phyloP scores from a whole-genome alignment of 2,113 vertebrate genomes.

The Rhagologus leucostigma region DNA sequence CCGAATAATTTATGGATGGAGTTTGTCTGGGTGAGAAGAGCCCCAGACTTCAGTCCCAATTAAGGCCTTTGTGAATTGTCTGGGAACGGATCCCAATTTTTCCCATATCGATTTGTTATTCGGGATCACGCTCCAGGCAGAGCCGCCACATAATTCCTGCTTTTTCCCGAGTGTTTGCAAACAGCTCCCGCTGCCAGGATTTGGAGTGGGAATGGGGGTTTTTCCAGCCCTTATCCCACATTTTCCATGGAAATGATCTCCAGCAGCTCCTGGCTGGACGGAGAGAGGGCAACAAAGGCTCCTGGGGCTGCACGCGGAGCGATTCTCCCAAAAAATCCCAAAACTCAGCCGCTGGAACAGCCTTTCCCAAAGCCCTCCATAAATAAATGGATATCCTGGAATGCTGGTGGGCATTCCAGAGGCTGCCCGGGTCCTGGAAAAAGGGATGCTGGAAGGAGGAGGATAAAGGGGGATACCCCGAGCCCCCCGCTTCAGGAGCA shows the following conservation, averaged over 20 bases:
- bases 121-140: not conserved
- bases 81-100: constrained; percentile 58
- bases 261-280: rapidly evolving
- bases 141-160: not conserved
- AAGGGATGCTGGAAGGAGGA: not conserved
- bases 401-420: not conserved
- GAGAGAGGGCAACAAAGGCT: too few relatives aligned
- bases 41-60: constrained; percentile 40
- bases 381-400: not conserved
- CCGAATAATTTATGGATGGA: not conserved
- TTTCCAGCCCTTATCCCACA: not conserved
- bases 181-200: not conserved
- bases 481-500: rapidly evolving
- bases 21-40: constrained; percentile 18
- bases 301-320: not conserved
- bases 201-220: rapidly evolving
- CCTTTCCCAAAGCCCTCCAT: not conserved
- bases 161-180: constrained; percentile 32
- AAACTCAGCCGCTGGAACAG: not conserved
- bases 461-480: too few relatives aligned
- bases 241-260: not conserved
- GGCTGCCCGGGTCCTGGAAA: not conserved
- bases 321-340: not conserved
- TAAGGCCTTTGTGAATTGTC: constrained; percentile 56
- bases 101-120: constrained; percentile 30